Base-by-base conservation (phyloP, 2,113 vertebrate species). In the Heterotilapia buettikoferi region DNA sequence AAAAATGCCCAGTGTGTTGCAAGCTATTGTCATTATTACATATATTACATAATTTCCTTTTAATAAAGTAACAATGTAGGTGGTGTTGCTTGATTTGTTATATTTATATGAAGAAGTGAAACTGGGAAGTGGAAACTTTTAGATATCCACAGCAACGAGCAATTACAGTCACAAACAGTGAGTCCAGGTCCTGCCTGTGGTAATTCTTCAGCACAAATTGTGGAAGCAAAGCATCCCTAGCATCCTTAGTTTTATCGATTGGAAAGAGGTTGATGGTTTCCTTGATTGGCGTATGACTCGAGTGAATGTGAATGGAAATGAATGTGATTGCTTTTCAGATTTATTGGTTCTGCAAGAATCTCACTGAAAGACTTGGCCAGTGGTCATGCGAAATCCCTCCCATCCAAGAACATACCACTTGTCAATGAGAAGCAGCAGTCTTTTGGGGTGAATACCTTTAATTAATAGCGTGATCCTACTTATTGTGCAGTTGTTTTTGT, bases 371-470 rank as follows among this genome's bases (percentile, higher is more conserved):
- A 98, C 61, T 91, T 99, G 80, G 96, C 96, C 14, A 96, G 96
- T 16, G 97, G 98, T 91, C 97, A 98, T 61, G 93, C 93, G 86
- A 97, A 91, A 91, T 97, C 98, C 2, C 94, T 97, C 82, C 97
- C 98, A 2, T 98, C 95, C 92, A 98, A 97, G 89, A 96, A 97
- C 53, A 63, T 97, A 84, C 94, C 98, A 57, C 90, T 99, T 53
- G 85, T 97, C 53, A 98, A 96, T 76, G 98, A 99, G 90, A 98
- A 96, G 80, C 97, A 97, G 61, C 97, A 98, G 73, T 91, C 97
- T 84, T 95, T 94, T 54, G 98, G 98, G 95, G 98, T 99, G 89
- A 97, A 96, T 84, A 82, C n/a, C 29, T 9, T 18, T 38, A 26
- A 13, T 82, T 71, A 21, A 73, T n/a, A 47, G 5, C 2, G 3